phyloP scores from a whole-genome alignment of 2,888 invertebrate genomes.

The Fabriciana adippe region DNA sequence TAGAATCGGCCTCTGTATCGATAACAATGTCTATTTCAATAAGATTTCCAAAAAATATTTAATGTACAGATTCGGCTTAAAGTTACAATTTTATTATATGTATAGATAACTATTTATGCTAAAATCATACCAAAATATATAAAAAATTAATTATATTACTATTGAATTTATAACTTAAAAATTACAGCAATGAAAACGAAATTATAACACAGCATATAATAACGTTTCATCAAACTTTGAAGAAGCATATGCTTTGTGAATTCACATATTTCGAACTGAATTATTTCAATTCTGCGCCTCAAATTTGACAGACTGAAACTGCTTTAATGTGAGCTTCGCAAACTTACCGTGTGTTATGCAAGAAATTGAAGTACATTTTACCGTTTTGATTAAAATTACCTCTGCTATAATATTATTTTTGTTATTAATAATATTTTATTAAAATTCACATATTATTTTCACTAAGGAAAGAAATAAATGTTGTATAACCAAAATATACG shows the following conservation, averaged over 20 bases:
- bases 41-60: too few relatives aligned
- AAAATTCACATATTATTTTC: too few relatives aligned
- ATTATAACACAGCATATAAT: neutral
- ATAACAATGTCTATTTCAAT: too few relatives aligned
- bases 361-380: neutral
- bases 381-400: neutral
- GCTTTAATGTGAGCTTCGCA: slow-evolving; percentile 29
- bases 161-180: neutral
- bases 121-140: too few relatives aligned
- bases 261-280: slow-evolving; percentile 9
- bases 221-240: slow-evolving; percentile 10
- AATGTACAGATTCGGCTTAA: too few relatives aligned
- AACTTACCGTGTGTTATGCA: slow-evolving; percentile 9
- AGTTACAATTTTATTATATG: too few relatives aligned
- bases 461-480: too few relatives aligned
- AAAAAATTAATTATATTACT: neutral
- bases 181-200: neutral
- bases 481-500: too few relatives aligned
- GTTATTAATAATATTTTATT: too few relatives aligned
- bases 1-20: too few relatives aligned
- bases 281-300: slow-evolving; percentile 34
- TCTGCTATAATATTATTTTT: neutral
- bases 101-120: too few relatives aligned
- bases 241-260: slow-evolving; percentile 11
- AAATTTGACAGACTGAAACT: slow-evolving; percentile 41